Base-by-base conservation (phyloP, 1,140 invertebrate genomes). In the Plutomurus gul region DNA sequence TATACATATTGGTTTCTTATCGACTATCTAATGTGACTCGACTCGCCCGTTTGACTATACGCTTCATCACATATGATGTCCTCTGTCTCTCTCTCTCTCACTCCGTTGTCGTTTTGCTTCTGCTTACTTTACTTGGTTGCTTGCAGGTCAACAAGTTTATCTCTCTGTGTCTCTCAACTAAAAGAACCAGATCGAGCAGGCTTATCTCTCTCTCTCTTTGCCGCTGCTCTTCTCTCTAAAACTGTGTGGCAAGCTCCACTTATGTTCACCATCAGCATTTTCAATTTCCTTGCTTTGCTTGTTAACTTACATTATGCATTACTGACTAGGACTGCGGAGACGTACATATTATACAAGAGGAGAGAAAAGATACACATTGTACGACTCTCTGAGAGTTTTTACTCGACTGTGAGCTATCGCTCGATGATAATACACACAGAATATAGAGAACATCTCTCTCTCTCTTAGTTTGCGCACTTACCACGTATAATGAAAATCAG, bases 101-200 rank as follows among this genome's bases (percentile, higher is more conserved):
- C 43, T 47, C 27, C 8, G 46, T 49, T 39, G 30, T 75, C 73
- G 27, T 51, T 47, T 51, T 74, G 39, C 39, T 72, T 72, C 46
- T 56, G 51, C 51, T 33, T 49, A 30, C 40, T 75, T 20, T 56
- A 27, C 51, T 33, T 49, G 20, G 25, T 75, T 49, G 43, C 16
- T 60, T 51, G 47, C 75, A 76, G 75, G 75, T 76, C 75, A 76
- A 76, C 75, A 76, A 76, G 75, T 76, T 76, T 76, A 76, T 76
- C 75, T 76, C 70, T 39, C 70, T 25, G 72, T 74, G 56, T 65
- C 56, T 43, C 39, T 65, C 56, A 65, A 65, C 56, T 65, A 65
- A 65, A 36, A 65, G 56, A 65, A 65, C 56, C 56, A 65, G 56
- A 65, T 65, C 56, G 56, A 65, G 56, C 56, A 65, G 27, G 25